Evolutionary conservation across 2,888 invertebrate species (phyloP).

Genomic region (Hyposoter dolosus): DNA sequence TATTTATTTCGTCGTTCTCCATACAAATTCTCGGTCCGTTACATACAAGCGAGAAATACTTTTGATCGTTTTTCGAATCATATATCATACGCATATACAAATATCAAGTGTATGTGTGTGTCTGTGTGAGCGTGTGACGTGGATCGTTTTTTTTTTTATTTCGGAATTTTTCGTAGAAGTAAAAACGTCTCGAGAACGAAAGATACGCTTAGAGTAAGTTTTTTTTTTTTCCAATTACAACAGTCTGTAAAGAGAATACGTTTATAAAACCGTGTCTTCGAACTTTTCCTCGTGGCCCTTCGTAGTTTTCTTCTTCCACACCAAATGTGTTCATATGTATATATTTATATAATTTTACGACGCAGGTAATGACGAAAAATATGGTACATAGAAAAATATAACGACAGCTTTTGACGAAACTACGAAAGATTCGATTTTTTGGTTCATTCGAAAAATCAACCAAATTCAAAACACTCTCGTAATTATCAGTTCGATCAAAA

Average conservation of each 20-base stretch:
- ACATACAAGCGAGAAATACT: slow-evolving; percentile 64
- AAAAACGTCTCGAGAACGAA: slow-evolving; percentile 19
- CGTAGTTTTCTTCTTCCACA: neutral
- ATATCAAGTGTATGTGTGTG: slow-evolving; percentile 48
- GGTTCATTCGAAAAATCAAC: neutral
- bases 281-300: neutral
- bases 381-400: slow-evolving; percentile 73
- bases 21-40: slow-evolving; percentile 62
- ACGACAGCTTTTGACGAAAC: slow-evolving; percentile 64
- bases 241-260: slow-evolving; percentile 18
- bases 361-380: slow-evolving; percentile 64
- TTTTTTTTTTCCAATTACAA: neutral
- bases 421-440: slow-evolving; percentile 36
- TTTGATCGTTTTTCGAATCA: slow-evolving; percentile 56
- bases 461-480: neutral
- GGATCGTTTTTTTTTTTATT: neutral
- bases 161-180: neutral
- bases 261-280: slow-evolving; percentile 29
- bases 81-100: slow-evolving; percentile 67
- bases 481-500: neutral
- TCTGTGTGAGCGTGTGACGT: slow-evolving; percentile 16
- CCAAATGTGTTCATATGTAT: slow-evolving; percentile 1
- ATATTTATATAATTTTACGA: slow-evolving; percentile 41
- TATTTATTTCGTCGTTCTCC: slow-evolving; percentile 66
- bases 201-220: neutral